Evolutionary conservation across 2,888 invertebrate species (phyloP).

Genomic region (Agrochola macilenta): DNA sequence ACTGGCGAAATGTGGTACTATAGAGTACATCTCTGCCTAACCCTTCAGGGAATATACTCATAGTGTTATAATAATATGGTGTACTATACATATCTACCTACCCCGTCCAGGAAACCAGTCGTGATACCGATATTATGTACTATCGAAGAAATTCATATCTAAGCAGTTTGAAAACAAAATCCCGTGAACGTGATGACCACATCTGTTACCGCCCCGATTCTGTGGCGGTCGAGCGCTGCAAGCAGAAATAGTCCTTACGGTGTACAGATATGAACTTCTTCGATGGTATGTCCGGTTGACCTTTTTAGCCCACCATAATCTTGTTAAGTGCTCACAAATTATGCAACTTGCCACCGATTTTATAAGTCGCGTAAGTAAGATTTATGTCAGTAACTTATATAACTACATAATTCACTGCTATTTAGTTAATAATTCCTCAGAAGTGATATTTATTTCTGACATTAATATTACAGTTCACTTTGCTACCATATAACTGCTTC

Average conservation of each 20-base stretch:
- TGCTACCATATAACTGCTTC: constrained; percentile 15
- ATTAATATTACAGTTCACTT: constrained; percentile 32
- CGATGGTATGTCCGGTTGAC: constrained; percentile 16
- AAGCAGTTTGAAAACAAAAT: too few species aligned
- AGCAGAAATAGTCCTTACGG: too few species aligned
- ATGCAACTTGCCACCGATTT: constrained; percentile 2
- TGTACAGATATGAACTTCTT: too few species aligned
- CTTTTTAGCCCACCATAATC: constrained; percentile 1
- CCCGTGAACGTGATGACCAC: too few species aligned
- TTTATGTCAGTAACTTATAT: constrained; percentile 10
- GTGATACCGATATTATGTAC: neutral
- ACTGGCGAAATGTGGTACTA: too few species aligned
- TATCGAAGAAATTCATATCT: too few species aligned
- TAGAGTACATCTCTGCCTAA: too few species aligned
- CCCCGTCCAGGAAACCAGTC: neutral
- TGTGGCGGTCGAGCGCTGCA: too few species aligned
- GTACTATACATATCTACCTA: too few species aligned
- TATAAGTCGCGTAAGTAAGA: constrained; percentile 8
- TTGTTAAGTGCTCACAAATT: neutral
- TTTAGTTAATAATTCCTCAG: constrained; percentile 22
- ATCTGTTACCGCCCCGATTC: too few species aligned
- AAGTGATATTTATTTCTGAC: constrained; percentile 27
- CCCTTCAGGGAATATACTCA: neutral
- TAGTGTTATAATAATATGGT: too few species aligned
- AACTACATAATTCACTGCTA: constrained; percentile 33